A percentile compares a stretch with the other conserved stretches of the same genome.
These are phyloP conservation scores for Lophura nycthemera DNA, from an alignment of 2,113 vertebrate species.

Conservation along the genomic window DNA sequence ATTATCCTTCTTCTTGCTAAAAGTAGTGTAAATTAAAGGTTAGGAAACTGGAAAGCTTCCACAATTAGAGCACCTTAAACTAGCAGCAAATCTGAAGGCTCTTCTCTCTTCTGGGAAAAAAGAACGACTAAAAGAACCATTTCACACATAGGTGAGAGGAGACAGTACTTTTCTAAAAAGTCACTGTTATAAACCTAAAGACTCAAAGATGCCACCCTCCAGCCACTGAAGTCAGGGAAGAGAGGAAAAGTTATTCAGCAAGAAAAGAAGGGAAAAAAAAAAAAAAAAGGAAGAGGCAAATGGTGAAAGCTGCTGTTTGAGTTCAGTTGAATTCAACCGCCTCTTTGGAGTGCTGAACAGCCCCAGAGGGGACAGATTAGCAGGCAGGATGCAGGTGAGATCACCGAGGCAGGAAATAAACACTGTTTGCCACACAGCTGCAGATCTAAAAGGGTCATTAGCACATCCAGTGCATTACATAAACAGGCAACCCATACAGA, in stretches of 20 bases:
- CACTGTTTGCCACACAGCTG: neutral
- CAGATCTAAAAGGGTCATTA: neutral
- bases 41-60: neutral
- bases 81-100: neutral
- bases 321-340: neutral
- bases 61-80: neutral
- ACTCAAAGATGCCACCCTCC: neutral
- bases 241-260: neutral
- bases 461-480: neutral
- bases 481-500: neutral
- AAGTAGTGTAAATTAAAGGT: neutral
- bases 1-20: neutral
- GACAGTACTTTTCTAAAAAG: neutral
- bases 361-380: neutral
- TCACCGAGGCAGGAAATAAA: constrained; percentile 40
- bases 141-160: neutral
- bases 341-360: neutral
- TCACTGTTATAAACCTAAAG: neutral
- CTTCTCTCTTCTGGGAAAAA: neutral
- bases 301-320: neutral
- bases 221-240: neutral
- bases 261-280: neutral
- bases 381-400: constrained; percentile 64
- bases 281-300: neutral
- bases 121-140: neutral